These are phyloP conservation scores for Zeugodacus cucurbitae DNA, from an alignment of 1,140 invertebrate genomes.

Conservation along the genomic window DNA sequence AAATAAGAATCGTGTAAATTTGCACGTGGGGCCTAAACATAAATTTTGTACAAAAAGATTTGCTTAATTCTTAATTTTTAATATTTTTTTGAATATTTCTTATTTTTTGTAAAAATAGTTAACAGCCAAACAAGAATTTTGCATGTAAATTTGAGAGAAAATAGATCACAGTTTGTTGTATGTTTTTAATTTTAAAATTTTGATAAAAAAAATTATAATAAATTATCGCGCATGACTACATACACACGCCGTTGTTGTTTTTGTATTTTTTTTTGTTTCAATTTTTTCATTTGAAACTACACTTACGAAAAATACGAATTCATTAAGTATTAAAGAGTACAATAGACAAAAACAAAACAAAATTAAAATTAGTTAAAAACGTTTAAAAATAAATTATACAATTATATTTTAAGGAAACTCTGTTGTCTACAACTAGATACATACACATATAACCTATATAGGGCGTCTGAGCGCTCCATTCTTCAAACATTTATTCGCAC, in stretches of 20 bases:
- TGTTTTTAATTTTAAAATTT: conserved; percentile 44
- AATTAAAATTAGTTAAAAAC: conserved; percentile 38
- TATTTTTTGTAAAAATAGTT: conserved; percentile 47
- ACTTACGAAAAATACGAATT: conserved; percentile 21
- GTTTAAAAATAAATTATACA: conserved; percentile 30
- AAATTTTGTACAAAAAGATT: conserved; percentile 56
- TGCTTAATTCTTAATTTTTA: background rate
- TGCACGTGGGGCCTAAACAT: conserved; percentile 53
- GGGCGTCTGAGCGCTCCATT: background rate
- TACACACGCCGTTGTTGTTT: conserved; percentile 39
- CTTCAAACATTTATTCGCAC: background rate
- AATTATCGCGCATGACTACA: conserved; percentile 41
- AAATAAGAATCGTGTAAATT: conserved; percentile 10
- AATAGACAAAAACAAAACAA: conserved; percentile 36
- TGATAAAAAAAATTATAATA: conserved; percentile 35
- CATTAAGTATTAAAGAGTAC: background rate
- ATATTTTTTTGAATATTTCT: conserved; percentile 42
- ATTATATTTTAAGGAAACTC: background rate
- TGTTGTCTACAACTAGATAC: background rate
- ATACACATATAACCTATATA: background rate
- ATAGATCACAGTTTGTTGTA: conserved; percentile 63
- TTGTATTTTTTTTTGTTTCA: background rate
- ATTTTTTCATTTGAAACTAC: background rate
- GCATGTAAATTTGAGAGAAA: conserved; percentile 53
- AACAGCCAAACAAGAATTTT: conserved; percentile 64